Conservation (phyloP, 2,888 invertebrate species). For the Pseudococcus viburni region DNA sequence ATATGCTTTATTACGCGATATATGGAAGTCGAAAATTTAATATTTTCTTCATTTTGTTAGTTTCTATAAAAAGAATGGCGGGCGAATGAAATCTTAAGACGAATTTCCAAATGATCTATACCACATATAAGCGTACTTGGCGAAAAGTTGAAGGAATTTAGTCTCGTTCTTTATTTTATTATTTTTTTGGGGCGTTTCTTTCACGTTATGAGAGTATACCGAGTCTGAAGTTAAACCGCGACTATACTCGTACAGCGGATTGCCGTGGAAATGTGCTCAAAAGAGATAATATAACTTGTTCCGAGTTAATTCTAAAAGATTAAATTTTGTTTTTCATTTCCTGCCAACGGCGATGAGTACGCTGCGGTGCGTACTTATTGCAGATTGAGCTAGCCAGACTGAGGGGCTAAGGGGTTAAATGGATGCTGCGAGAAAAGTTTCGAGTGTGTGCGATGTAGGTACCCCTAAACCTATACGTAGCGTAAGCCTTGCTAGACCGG, state of each 20-base stretch:
- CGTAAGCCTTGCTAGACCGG: not conserved
- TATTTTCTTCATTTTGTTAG: not conserved
- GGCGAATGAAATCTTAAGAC: not conserved
- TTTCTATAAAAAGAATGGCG: not conserved
- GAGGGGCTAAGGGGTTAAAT: not conserved
- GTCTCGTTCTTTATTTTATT: not conserved
- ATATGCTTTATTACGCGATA: not conserved
- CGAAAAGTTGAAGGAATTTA: not conserved
- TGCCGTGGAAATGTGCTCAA: conserved; percentile 25
- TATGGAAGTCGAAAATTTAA: not conserved
- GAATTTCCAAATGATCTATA: not conserved
- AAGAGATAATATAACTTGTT: conserved; percentile 29
- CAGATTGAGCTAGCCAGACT: not conserved
- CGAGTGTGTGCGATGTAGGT: not conserved
- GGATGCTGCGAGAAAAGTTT: not conserved
- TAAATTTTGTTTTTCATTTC: conserved; percentile 44
- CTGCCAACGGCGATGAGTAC: not conserved
- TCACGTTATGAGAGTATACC: no score
- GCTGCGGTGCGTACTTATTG: not conserved
- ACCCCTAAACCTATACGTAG: not conserved
- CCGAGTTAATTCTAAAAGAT: conserved; percentile 45
- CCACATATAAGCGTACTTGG: not conserved
- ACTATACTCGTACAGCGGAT: not conserved
- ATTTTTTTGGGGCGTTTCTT: not conserved
- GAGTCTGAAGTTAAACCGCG: not conserved